Base-by-base conservation (phyloP, 2,888 invertebrate species). In the Limnephilus auricula region DNA sequence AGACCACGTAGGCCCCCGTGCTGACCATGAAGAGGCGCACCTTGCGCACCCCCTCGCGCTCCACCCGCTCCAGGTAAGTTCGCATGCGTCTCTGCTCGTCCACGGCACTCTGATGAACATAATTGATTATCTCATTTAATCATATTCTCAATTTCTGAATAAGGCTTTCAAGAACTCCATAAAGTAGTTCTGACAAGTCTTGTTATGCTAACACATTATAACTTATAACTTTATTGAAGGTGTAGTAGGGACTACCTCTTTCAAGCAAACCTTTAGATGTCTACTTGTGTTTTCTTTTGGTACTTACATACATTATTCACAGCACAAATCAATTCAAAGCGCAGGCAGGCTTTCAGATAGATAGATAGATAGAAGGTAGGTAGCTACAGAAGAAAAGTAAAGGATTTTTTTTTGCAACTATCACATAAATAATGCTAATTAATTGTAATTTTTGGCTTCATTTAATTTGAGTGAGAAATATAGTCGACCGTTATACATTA, bases 21-120 rank as follows among this genome's bases (percentile, higher is more conserved):
- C 98, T 98, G 94, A 98, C 97, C 92, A 98, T 96, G 95, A 98
- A 98, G 97, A 98, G 98, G 95, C 98, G 97, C 90, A 98, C 98
- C 91, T 98, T 96, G 93, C 98, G 97, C 89, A 98, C 97, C 0
- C 98, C 98, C 94, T 98, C 98, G 45, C 97, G 95, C 94, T 98
- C 98, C 95, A 98, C 97, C 93, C 98, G 96, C 92, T 97, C 96
- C 93, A 98, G 95, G 95, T 98, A 98, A 93, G 97, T 97, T 90
- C 98, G 96, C 95, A 98, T 97, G 92, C 97, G 96, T 50, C 97
- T 96, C 93, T 97, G 97, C 92, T 98, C 98, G 90, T 97, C 97
- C 83, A 97, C 93, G 45, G 96, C 96, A 25, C 96, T 96, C 92
- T 95, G 94, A 92, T 96, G 94, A 85, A 93, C 65, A 65, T 9